These are phyloP conservation scores for Sebastes alutus DNA, from an alignment of 2,797 vertebrate species.

Conservation along the genomic window DNA sequence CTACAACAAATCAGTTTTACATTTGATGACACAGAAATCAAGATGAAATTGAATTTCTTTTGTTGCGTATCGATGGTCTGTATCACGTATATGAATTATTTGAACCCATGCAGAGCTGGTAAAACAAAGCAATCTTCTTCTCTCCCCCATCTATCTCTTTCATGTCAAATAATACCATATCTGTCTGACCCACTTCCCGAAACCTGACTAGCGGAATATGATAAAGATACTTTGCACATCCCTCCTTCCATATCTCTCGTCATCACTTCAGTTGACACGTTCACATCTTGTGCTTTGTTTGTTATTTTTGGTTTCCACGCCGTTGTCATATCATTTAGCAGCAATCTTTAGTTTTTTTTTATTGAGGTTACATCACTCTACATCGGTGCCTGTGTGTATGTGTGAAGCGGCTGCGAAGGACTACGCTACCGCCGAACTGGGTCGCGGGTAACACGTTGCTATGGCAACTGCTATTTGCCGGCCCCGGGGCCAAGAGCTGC, in stretches of 20 bases:
- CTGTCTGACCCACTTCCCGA: constrained; percentile 35
- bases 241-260: fast-evolving
- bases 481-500: constrained; percentile 88
- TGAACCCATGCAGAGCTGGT: not conserved
- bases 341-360: not conserved
- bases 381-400: not conserved
- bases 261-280: not conserved
- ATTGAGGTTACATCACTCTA: constrained; percentile 49
- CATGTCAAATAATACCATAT: not conserved
- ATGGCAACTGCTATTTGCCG: constrained; percentile 90
- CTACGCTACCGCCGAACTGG: constrained; percentile 82
- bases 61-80: not conserved
- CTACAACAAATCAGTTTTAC: not conserved
- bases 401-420: constrained; percentile 23
- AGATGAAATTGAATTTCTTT: no score
- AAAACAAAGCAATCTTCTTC: not conserved
- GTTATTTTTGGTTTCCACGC: not conserved
- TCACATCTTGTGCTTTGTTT: not conserved
- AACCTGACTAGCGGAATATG: not conserved
- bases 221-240: not conserved
- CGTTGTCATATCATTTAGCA: not conserved
- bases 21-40: no score
- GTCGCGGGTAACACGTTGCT: constrained; percentile 92
- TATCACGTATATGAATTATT: not conserved
- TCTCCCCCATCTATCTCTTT: not conserved